These are phyloP conservation scores for Hippoglossus stenolepis DNA, from an alignment of 2,113 vertebrate genomes.

Conservation along the genomic window DNA sequence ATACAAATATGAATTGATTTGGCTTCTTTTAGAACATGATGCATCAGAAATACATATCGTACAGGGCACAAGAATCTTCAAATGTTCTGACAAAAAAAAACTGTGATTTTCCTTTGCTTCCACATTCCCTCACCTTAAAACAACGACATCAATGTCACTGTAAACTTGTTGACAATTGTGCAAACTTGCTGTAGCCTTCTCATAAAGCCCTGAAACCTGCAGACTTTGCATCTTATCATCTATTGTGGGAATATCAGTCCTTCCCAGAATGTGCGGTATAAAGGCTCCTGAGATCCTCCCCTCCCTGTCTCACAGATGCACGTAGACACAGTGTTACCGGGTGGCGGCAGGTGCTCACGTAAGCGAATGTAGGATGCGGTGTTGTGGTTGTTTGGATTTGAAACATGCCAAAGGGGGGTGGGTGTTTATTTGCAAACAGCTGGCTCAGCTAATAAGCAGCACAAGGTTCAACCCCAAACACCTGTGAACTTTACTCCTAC, in stretches of 20 bases:
- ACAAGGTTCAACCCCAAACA: slow-evolving; percentile 76
- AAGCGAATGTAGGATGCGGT: slow-evolving; percentile 21
- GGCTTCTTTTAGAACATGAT: too few relatives aligned
- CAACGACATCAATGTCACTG: slow-evolving; percentile 11
- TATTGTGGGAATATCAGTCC: slow-evolving; percentile 26
- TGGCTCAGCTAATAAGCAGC: slow-evolving; percentile 52
- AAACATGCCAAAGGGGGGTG: slow-evolving; percentile 64
- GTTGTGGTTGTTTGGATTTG: slow-evolving; percentile 68
- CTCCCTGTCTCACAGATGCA: not conserved
- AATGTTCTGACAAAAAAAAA: not conserved
- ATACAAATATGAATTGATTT: not conserved
- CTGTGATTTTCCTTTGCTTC: not conserved
- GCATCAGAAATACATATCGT: too few relatives aligned
- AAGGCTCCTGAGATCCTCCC: not conserved
- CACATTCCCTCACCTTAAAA: not conserved
- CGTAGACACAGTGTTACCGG: slow-evolving; percentile 16
- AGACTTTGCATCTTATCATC: not conserved
- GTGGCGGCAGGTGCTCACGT: slow-evolving; percentile 17
- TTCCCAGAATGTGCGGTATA: slow-evolving; percentile 5
- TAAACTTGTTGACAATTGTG: slow-evolving; percentile 4
- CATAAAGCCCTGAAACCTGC: slow-evolving; percentile 7
- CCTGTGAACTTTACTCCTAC: slow-evolving; percentile 67
- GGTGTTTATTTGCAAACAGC: slow-evolving; percentile 79
- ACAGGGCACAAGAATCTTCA: not conserved
- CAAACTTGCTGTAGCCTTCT: slow-evolving; percentile 6